Base-by-base conservation (phyloP, 2,113 vertebrate genomes). In the Sus scrofa region DNA sequence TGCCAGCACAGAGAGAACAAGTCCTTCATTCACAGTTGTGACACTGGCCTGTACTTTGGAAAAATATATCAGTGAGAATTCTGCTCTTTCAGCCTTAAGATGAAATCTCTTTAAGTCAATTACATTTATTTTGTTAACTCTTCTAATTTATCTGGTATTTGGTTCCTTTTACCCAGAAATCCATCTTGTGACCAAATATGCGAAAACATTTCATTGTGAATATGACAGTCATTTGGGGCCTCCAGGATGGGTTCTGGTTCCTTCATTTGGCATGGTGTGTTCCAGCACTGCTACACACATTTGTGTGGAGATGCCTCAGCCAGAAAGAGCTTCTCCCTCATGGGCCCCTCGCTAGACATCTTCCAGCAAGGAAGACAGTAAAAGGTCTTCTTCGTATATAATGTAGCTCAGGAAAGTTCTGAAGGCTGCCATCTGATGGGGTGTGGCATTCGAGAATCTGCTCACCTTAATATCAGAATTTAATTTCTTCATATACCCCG, bases 41-140 rank as follows among this genome's bases (percentile, higher is more conserved):
- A 96, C 68, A 73, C 1, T 95, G 74, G 96, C 32, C 90, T 96
- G 12, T n/a, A 83, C 86, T 97, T 97, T 96, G 84, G 86, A 77
- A 96, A 96, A 79, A 67, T n/a, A 54, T 92, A 58, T 96, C 92
- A 91, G n/a, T 75, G 84, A 96, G 78, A 93, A 83, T 98, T 91
- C 92, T 97, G 63, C 91, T 78, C 44, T 71, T 97, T 85, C 63
- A 96, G 86, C 88, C 88, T 74, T 75, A 73, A 98, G 95, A 83
- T 98, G 95, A 86, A 93, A 9, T 96, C 84, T 97, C 85, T 67
- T 73, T 22, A 95, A 9, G 70, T 97, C 54, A 94, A 75, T 96
- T 96, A 91, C 4, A 73, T 93, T 82, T 97, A 86, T 98, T 95
- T 92, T 96, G 54, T 86, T 89, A 83, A 54, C n/a, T 90, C 22